These are phyloP conservation scores for Desoria tigrina DNA, from an alignment of 2,888 invertebrate species.

Conservation along the genomic window DNA sequence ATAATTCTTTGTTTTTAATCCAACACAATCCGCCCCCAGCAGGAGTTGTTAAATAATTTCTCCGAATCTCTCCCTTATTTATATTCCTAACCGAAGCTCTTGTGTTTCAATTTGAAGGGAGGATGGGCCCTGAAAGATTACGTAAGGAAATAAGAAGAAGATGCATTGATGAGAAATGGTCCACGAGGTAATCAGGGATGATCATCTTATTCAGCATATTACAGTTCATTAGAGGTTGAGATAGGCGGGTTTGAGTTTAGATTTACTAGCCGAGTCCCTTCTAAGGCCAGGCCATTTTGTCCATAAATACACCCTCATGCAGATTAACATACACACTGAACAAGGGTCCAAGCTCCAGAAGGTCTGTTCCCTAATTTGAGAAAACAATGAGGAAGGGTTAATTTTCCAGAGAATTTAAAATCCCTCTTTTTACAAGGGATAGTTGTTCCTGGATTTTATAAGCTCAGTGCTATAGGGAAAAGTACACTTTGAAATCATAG, in stretches of 20 bases:
- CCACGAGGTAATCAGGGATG: conserved; percentile 45
- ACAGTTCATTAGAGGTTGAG: conserved; percentile 49
- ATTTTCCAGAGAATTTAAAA: background rate
- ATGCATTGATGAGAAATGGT: conserved; percentile 28
- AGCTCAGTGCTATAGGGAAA: background rate
- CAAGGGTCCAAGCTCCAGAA: no score
- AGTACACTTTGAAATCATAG: background rate
- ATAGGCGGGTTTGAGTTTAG: conserved; percentile 36
- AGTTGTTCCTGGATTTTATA: background rate
- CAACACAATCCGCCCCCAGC: conserved; percentile 14
- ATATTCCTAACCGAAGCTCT: background rate
- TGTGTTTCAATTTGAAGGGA: background rate
- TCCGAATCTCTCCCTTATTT: background rate
- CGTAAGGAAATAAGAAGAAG: background rate
- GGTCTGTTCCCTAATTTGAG: background rate
- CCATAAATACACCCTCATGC: background rate
- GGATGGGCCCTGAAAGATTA: background rate
- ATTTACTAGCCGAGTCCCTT: conserved; percentile 34
- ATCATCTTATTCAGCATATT: conserved; percentile 52
- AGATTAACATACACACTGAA: no score
- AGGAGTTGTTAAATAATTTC: conserved; percentile 4
- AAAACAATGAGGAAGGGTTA: conserved; percentile 8
- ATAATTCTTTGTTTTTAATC: conserved; percentile 19
- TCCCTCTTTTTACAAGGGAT: background rate
- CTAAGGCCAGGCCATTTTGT: background rate